phyloP scores from a whole-genome alignment of 2,113 vertebrate species.

The Ploceus nigricollis region DNA sequence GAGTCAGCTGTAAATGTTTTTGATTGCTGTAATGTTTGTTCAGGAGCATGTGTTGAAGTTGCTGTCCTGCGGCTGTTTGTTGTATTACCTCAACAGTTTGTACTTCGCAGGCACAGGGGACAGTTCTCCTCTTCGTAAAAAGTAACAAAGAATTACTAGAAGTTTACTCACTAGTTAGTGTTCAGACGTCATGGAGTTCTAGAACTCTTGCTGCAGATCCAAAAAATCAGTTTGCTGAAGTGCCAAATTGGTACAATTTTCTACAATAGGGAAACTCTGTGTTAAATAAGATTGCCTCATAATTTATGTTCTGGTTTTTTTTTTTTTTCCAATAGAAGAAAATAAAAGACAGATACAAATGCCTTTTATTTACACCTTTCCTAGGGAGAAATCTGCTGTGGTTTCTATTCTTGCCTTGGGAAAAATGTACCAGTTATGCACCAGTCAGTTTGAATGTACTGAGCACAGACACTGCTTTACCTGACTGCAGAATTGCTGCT shows the following conservation, averaged over 20 bases:
- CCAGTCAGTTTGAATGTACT: not conserved
- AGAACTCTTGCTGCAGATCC: not conserved
- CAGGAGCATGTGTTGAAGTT: not conserved
- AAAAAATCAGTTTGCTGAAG: not conserved
- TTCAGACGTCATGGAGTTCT: not conserved
- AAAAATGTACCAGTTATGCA: not conserved
- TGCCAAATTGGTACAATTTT: not conserved
- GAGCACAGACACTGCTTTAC: not conserved
- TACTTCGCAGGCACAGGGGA: not conserved
- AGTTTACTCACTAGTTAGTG: not conserved
- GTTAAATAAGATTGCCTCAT: not conserved
- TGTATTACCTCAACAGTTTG: slow-evolving; percentile 11
- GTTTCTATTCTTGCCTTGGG: not conserved
- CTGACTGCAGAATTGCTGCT: not conserved
- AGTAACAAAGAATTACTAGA: not conserved
- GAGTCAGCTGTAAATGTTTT: slow-evolving; percentile 31
- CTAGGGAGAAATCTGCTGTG: not conserved
- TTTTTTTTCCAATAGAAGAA: not conserved
- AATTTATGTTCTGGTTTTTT: not conserved
- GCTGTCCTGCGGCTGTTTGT: not conserved
- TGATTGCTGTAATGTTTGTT: not conserved
- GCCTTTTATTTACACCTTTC: not conserved
- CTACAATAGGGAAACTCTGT: not conserved
- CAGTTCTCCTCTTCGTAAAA: not conserved
- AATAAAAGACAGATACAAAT: not conserved